Evolutionary conservation across 2,888 invertebrate species (phyloP).

Genomic region (Quadroppia sp.): DNA sequence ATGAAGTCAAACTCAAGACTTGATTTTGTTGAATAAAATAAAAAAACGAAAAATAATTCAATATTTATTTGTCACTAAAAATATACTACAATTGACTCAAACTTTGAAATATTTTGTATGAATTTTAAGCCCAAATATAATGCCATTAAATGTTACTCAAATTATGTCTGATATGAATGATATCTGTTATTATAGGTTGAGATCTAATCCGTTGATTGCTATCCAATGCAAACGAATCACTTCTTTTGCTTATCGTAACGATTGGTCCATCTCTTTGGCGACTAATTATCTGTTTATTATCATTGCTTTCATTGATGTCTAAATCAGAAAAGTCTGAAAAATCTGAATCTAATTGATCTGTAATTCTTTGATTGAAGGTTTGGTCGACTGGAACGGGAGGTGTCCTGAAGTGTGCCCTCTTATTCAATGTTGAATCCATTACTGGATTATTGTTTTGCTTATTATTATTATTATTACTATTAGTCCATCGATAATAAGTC

Average conservation of each 20-base stretch:
- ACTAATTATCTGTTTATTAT: not conserved
- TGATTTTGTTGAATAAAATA: no score
- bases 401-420: not conserved
- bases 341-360: no score
- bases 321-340: not conserved
- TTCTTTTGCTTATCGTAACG: not conserved
- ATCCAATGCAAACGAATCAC: not conserved
- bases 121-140: no score
- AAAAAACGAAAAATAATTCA: no score
- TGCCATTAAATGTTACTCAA: no score
- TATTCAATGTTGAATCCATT: not conserved
- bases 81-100: no score
- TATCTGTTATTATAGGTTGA: conserved; percentile 6
- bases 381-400: not conserved
- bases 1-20: no score
- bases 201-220: not conserved
- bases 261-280: not conserved
- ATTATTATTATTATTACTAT: not conserved
- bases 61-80: no score
- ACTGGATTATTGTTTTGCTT: not conserved
- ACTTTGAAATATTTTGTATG: no score
- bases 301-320: not conserved
- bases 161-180: conserved; percentile 18
- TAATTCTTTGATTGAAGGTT: no score
- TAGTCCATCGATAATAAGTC: conserved; percentile 25